Evolutionary conservation across 2,797 vertebrate species (phyloP).

Genomic region (Cirrhinus molitorella): DNA sequence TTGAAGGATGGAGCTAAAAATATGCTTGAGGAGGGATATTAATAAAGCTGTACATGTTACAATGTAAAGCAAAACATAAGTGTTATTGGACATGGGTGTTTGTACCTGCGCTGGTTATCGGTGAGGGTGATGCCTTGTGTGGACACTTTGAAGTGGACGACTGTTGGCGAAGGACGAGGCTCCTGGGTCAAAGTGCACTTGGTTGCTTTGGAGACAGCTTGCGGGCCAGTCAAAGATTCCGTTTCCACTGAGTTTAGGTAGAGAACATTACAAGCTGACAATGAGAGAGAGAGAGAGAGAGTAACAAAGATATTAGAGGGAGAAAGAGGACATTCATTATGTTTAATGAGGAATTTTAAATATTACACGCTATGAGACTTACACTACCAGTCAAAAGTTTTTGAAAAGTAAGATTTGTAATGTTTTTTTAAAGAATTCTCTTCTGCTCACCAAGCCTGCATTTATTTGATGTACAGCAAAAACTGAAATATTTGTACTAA

Average conservation of each 20-base stretch:
- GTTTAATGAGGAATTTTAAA: background rate
- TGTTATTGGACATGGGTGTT: slow-evolving; percentile 17
- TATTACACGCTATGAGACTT: background rate
- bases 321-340: background rate
- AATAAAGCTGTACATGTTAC: background rate
- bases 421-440: no score
- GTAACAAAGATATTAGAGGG: background rate
- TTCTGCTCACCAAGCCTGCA: no score
- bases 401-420: no score
- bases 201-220: slow-evolving; percentile 89
- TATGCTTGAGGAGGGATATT: slow-evolving; percentile 7
- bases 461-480: no score
- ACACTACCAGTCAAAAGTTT: no score
- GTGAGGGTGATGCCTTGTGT: slow-evolving; percentile 91
- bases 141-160: slow-evolving; percentile 94
- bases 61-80: background rate
- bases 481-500: no score
- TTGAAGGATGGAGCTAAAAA: slow-evolving; percentile 13
- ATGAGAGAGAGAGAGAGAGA: slow-evolving; percentile 27
- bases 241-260: slow-evolving; percentile 93
- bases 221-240: slow-evolving; percentile 90
- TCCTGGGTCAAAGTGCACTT: slow-evolving; percentile 82
- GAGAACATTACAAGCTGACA: slow-evolving; percentile 89
- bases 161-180: slow-evolving; percentile 79
- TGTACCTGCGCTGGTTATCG: slow-evolving; percentile 90